These are phyloP conservation scores for Xenus cinereus DNA, from an alignment of 2,113 vertebrate genomes.

Conservation along the genomic window DNA sequence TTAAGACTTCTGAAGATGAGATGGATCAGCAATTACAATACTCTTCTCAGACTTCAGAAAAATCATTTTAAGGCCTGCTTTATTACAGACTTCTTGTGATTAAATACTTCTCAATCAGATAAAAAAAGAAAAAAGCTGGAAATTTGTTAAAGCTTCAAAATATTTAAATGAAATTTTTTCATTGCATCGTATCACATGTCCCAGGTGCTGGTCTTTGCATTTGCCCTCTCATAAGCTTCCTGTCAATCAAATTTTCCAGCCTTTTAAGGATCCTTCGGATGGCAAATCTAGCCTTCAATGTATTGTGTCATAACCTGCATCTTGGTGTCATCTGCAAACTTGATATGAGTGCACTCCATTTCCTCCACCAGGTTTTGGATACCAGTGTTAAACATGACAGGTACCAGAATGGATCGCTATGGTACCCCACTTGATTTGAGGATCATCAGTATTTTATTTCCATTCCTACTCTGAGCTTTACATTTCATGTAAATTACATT, in stretches of 20 bases:
- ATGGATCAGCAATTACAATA: background rate
- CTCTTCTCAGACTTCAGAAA: background rate
- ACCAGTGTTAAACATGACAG: background rate
- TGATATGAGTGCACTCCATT: background rate
- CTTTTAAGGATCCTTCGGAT: background rate
- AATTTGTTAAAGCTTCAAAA: background rate
- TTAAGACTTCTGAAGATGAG: background rate
- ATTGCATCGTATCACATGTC: background rate
- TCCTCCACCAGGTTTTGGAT: background rate
- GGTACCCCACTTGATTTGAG: background rate
- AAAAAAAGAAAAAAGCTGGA: background rate
- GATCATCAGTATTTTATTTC: background rate
- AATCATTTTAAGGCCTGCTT: fast-evolving
- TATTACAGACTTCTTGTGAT: background rate
- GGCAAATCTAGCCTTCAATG: background rate
- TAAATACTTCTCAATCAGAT: background rate
- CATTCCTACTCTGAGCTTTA: background rate
- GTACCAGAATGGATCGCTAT: fast-evolving
- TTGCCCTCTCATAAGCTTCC: background rate
- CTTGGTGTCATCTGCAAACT: background rate
- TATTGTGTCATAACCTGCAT: background rate
- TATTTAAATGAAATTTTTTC: background rate
- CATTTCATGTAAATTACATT: background rate
- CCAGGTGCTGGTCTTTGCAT: background rate
- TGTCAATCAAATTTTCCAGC: background rate